These are phyloP conservation scores for Phymastichus coffea DNA, from an alignment of 1,140 invertebrate species.

Conservation along the genomic window DNA sequence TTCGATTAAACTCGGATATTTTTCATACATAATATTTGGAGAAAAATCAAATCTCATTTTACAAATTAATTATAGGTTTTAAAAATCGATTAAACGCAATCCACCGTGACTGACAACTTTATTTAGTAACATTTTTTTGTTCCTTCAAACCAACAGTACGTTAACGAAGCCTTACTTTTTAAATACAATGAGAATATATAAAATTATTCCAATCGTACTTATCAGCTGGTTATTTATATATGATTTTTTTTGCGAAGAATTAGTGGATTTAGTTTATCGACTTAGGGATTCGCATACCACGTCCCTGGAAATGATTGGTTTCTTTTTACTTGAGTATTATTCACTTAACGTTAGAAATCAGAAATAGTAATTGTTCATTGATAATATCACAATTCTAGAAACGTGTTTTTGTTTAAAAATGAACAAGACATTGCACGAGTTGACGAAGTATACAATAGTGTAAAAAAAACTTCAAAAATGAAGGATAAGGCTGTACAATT, in stretches of 20 bases:
- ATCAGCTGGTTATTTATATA: too few relatives aligned
- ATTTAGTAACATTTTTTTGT: too few relatives aligned
- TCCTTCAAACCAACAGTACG: not conserved
- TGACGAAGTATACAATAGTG: not conserved
- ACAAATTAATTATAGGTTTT: not conserved
- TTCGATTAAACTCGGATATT: not conserved
- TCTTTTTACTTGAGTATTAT: too few relatives aligned
- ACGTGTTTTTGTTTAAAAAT: not conserved
- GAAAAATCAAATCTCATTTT: not conserved
- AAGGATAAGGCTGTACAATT: conserved; percentile 1
- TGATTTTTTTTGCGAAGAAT: too few relatives aligned
- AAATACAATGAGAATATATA: too few relatives aligned
- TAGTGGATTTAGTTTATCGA: too few relatives aligned
- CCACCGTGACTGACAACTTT: too few relatives aligned
- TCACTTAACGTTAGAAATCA: not conserved
- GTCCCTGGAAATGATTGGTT: too few relatives aligned
- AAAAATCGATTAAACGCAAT: too few relatives aligned
- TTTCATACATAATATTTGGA: not conserved
- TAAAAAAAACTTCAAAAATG: not conserved
- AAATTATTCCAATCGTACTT: too few relatives aligned
- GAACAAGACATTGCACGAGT: not conserved
- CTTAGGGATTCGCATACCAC: too few relatives aligned
- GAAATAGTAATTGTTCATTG: not conserved
- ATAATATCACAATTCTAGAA: conserved; percentile 7
- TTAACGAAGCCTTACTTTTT: too few relatives aligned